Base-by-base conservation (phyloP, 2,888 invertebrate species). In the Agriopis leucophaearia region DNA sequence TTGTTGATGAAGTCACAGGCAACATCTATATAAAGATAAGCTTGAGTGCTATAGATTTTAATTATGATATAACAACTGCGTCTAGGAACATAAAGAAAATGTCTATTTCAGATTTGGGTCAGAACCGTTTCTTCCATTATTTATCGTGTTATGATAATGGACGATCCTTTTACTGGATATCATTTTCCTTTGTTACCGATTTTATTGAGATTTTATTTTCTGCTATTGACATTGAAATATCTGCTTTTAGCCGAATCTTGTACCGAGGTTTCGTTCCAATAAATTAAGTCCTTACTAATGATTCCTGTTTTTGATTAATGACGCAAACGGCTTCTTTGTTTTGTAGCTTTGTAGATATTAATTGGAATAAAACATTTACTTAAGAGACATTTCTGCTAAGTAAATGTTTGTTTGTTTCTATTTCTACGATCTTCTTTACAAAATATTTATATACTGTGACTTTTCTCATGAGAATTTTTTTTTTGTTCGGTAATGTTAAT, bases 191-290 rank as follows among this genome's bases (percentile, higher is more conserved):
- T 74, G 73, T 73, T 76, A 56, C 80, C 73, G 79, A 74, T 67
- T 69, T 58, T 65, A 64, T 69, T 56, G 35, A 64, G 52, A 35
- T 72, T 72, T 73, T 70, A 78, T 67, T 64, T 68, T 79, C 76
- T 82, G 82, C 81, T 80, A 81, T 81, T 78, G 76, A 69, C 76
- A 76, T 78, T 84, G 83, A 81, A 87, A 81, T 83, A 83, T 81
- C 73, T 77, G 68, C 56, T 69, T 75, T 71, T 60, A 62, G 71
- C 76, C 66, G 65, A 77, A 81, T 79, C 78, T 74, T 77, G 72
- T 77, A 84, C 79, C 75, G 73, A 65, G 75, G 75, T 78, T 74
- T 69, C 71, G 70, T 72, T 77, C 64, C 71, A 70, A 77, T 77
- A 75, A 78, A 80, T 79, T 75, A 74, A 61, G 55, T 56, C 54